Evolutionary conservation across 37 sponge, comb jelly and placozoan genomes (phyloP).

Genomic region (Geodia barretti): DNA sequence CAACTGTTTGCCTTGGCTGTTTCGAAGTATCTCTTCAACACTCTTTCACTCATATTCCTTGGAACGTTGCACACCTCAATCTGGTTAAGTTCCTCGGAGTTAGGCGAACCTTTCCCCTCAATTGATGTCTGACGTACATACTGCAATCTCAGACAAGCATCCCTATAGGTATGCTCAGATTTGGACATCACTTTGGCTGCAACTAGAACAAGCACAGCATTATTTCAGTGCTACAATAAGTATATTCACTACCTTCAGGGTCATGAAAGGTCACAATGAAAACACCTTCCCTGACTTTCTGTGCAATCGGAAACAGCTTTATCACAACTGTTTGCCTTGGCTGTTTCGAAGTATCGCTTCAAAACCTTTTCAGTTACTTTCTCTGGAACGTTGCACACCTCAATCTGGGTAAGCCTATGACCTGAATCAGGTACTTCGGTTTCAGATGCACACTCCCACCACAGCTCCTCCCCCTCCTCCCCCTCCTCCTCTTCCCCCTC

Average conservation of each 20-base stretch:
- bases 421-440: neutral
- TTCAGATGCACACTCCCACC: too few relatives aligned
- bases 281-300: neutral
- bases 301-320: neutral
- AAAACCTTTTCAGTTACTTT: neutral
- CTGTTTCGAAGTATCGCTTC: neutral
- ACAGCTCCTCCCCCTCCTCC: neutral
- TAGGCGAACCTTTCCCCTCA: neutral
- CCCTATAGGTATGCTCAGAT: neutral
- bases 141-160: neutral
- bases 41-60: neutral
- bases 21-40: neutral
- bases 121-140: neutral
- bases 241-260: neutral
- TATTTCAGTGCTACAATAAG: neutral
- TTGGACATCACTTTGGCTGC: neutral
- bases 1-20: neutral
- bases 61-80: neutral
- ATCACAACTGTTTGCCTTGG: neutral
- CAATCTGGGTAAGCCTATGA: neutral
- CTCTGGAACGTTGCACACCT: neutral
- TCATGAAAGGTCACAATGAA: neutral
- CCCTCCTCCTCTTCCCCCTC: neutral
- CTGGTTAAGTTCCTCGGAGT: neutral
- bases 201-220: neutral